Evolutionary conservation across 2,888 invertebrate species (phyloP), one percentile per base, ranked within the genome.

Genomic region (Drosophila eohydei): DNA sequence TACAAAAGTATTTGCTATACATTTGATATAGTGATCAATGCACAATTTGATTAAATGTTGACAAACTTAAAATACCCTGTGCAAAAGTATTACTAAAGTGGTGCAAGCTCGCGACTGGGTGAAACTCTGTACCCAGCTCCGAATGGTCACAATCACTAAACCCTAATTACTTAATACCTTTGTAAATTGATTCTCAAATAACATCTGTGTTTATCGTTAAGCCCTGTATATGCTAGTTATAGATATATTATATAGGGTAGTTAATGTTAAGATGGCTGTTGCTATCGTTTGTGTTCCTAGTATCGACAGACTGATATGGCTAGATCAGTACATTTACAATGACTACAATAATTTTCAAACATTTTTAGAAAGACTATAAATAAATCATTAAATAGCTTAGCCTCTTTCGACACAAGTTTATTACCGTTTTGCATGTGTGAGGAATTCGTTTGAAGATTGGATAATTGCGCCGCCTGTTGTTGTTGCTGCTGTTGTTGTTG

Each of bases 401-500:
- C 32, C 21, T 12, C 30, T 48, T 28, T 43, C 0, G 0, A 56
- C 16, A 16, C 32, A 32, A n/a, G 16, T 32, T 3, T 52, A 36
- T 56, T 80, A 92, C 92, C 92, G 80, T 91, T 92, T 89, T 91
- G 91, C 86, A 91, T 83, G 87, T 92, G 92, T 84, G 92, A 91
- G 91, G 92, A 92, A 92, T 92, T 92, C 67, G 91, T 90, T 91
- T 92, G 92, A 91, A 92, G 92, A 91, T 92, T 92, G 86, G 91
- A 88, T 89, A 90, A 81, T 83, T 91, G 92, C 74, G 89, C 74
- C 54, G 83, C 78, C 74, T 90, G 91, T 57, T 78, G 75, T 41
- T 75, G 72, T 26, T 70, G 69, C 43, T 65, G 80, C 32, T 84
- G 84, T 5, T 74, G 73, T n/a, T 64, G 69, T 38, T 72, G 71